These are phyloP conservation scores for Pachydiplax longipennis DNA, from an alignment of 2,888 invertebrate species.

Conservation along the genomic window DNA sequence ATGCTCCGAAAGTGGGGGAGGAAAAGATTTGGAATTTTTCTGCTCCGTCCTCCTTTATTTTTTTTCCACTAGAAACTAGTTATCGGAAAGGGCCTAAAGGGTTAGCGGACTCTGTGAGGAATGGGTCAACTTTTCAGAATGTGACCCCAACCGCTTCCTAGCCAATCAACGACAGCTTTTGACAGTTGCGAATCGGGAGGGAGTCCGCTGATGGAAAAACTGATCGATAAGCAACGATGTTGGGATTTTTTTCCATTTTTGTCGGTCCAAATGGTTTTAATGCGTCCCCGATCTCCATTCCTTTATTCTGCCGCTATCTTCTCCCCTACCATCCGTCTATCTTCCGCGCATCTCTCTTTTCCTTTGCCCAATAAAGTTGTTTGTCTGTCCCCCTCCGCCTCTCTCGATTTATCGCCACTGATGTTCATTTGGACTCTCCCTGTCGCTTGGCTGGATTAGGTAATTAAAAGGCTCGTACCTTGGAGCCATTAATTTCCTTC, in stretches of 20 bases:
- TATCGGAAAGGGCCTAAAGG: neutral
- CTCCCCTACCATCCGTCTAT: neutral
- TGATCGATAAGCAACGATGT: neutral
- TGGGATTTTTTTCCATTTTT: neutral
- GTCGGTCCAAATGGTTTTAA: neutral
- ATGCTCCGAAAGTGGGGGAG: neutral
- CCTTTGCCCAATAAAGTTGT: neutral
- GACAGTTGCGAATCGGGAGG: neutral
- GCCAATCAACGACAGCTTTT: neutral
- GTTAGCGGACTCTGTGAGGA: neutral
- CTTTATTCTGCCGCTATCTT: neutral
- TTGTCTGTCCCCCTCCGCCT: neutral
- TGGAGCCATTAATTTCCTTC: slow-evolving; percentile 29
- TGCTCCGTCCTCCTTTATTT: neutral
- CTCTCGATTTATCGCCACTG: neutral
- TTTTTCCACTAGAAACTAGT: neutral
- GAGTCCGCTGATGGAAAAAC: neutral
- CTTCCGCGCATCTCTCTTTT: neutral
- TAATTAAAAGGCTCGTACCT: slow-evolving; percentile 30
- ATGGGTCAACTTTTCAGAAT: neutral
- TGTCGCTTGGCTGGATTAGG: slow-evolving; percentile 11
- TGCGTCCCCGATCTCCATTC: neutral
- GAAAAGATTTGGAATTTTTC: neutral
- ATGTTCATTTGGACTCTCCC: slow-evolving; percentile 17
- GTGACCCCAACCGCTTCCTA: neutral